phyloP scores from a whole-genome alignment of 2,888 invertebrate species.

The Ichneumon xanthorius region DNA sequence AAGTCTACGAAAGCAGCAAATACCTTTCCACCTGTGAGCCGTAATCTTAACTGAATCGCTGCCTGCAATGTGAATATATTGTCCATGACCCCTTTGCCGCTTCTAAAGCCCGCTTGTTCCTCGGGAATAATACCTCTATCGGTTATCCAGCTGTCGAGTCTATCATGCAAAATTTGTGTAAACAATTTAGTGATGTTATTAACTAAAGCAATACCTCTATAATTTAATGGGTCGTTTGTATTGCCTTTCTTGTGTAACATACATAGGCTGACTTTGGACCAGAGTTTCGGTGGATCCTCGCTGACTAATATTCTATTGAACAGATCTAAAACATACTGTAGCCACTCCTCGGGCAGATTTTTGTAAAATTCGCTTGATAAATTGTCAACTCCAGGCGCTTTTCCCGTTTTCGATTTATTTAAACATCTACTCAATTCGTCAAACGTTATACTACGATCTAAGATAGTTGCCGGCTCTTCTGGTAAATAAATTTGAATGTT shows the following conservation, averaged over 20 bases:
- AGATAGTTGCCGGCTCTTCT: background rate
- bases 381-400: background rate
- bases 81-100: constrained; percentile 53
- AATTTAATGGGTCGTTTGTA: background rate
- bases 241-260: background rate
- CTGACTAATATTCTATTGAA: background rate
- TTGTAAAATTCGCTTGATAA: background rate
- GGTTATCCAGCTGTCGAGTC: background rate
- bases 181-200: background rate
- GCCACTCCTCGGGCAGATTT: background rate
- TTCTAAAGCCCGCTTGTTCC: constrained; percentile 61
- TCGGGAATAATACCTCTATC: constrained; percentile 46
- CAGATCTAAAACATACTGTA: background rate
- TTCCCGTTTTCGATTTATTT: background rate
- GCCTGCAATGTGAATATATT: constrained; percentile 64
- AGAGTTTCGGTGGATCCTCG: background rate
- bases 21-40: constrained; percentile 40
- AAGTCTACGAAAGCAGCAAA: constrained; percentile 63
- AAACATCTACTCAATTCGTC: background rate
- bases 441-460: background rate
- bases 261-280: background rate
- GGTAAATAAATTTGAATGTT: constrained; percentile 1
- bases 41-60: constrained; percentile 44
- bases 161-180: background rate
- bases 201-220: background rate